Base-by-base conservation (phyloP, 2,797 vertebrate species). In the Thamnophis elegans region DNA sequence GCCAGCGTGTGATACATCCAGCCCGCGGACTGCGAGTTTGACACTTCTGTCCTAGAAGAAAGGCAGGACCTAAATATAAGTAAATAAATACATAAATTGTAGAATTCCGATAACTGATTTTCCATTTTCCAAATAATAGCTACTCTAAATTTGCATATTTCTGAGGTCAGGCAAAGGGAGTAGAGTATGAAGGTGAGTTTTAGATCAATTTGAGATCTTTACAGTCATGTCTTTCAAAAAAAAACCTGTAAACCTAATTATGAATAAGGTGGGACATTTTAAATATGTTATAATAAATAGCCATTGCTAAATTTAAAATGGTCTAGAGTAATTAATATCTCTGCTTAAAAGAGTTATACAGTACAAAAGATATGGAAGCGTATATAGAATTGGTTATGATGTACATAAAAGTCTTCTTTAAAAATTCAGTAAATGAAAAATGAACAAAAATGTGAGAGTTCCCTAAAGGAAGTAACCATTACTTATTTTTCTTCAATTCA, bases 381-480 rank as follows among this genome's bases (percentile, higher is more conserved):
- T 9, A 93, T 59, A 88, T 42, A 92, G 92, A 91, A 89, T 53
- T 62, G 51, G 51, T 89, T 94, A 89, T 94, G 16, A 85, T 62
- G 92, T 90, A 16, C 20, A 86, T 28, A 56, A 32, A 94, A 85
- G 92, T 87, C 5, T 78, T 78, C 65, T 62, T 0, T 90, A 68
- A 91, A 94, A 85, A 91, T 73, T 68, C 18, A n/a, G 78, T 89
- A 26, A n/a, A 89, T 91, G 91, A 94, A 90, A 78, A 91, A 22
- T 88, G 78, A 92, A 82, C 6, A 65, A 68, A 22, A 90, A 96
- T 26, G 87, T 95, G 94, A 73, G 90, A 95, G 92, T 55, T 94
- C 42, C 91, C 93, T 89, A 78, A 94, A 73, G 86, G 87, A 94
- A 94, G 94, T 92, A 96, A 93, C 88, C 93, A 59, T 55, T 85